Evolutionary conservation across 2,113 vertebrate genomes (phyloP).

Genomic region (Ptychochromis oligacanthus): DNA sequence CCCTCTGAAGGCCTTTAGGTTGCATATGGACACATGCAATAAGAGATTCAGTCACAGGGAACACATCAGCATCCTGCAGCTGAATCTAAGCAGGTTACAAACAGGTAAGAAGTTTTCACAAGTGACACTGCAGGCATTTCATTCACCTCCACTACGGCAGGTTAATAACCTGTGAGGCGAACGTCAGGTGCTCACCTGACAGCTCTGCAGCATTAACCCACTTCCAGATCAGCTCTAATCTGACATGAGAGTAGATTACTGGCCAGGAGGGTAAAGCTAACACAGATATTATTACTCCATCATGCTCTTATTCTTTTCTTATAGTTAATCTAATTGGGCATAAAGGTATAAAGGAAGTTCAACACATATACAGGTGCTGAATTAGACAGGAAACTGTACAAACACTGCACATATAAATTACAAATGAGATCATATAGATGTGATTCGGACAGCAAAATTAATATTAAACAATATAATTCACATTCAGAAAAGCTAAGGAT

Average conservation of each 20-base stretch:
- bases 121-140: background rate
- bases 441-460: background rate
- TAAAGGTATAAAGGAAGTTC: no score
- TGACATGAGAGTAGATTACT: slow-evolving; percentile 17
- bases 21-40: background rate
- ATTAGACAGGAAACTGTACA: background rate
- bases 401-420: background rate
- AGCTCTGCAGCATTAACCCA: slow-evolving; percentile 40
- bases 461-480: background rate
- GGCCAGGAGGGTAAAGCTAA: background rate
- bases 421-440: background rate
- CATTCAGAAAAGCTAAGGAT: background rate
- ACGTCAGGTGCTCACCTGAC: slow-evolving; percentile 18
- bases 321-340: no score
- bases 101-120: background rate
- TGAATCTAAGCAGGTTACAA: background rate
- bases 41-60: no score
- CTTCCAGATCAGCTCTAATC: slow-evolving; percentile 43
- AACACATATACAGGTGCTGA: background rate
- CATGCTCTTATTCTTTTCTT: background rate
- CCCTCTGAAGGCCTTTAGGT: background rate
- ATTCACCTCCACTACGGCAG: background rate
- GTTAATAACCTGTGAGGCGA: background rate
- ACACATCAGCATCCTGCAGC: background rate
- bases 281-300: background rate